Conservation (phyloP, 53 echinoderm and acorn worm genomes). For the Apostichopus leukothele region DNA sequence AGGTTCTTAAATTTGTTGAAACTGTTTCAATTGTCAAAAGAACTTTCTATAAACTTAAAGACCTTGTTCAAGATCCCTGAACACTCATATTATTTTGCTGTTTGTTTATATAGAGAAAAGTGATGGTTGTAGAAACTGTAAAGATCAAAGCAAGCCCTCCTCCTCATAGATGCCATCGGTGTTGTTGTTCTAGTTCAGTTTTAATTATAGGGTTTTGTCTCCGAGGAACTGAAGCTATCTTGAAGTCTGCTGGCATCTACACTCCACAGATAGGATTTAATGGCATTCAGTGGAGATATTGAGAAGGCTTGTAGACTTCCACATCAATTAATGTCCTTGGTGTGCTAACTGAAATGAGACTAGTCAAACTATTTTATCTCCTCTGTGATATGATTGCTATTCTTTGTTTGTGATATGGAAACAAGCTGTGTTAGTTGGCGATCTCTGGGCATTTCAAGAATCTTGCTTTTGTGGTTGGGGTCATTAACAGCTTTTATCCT, state of each 20-base stretch:
- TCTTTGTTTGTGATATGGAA: not conserved
- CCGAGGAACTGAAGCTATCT: not conserved
- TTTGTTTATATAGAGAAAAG: no score
- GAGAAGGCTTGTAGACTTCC: constrained; percentile 23
- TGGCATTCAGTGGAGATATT: constrained; percentile 31
- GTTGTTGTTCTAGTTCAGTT: constrained; percentile 1
- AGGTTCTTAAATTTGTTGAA: no score
- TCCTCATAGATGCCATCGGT: not conserved
- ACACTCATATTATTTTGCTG: no score
- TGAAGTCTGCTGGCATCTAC: not conserved
- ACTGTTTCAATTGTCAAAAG: no score
- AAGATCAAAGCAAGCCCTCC: no score
- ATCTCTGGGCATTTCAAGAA: constrained; percentile 5
- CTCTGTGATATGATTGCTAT: not conserved
- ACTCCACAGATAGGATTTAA: not conserved
- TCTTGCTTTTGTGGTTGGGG: not conserved
- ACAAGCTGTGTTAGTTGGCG: not conserved
- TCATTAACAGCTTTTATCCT: constrained; percentile 1
- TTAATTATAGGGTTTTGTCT: constrained; percentile 4
- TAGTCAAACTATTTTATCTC: not conserved
- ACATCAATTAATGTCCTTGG: constrained; percentile 23
- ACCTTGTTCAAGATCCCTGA: no score
- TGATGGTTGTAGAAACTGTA: no score
- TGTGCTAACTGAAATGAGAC: not conserved
- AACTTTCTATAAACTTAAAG: no score